Evolutionary conservation across 2,888 invertebrate genomes (phyloP), one percentile per base, ranked within the genome.

Genomic region (Rhimphoctona megacephalus): DNA sequence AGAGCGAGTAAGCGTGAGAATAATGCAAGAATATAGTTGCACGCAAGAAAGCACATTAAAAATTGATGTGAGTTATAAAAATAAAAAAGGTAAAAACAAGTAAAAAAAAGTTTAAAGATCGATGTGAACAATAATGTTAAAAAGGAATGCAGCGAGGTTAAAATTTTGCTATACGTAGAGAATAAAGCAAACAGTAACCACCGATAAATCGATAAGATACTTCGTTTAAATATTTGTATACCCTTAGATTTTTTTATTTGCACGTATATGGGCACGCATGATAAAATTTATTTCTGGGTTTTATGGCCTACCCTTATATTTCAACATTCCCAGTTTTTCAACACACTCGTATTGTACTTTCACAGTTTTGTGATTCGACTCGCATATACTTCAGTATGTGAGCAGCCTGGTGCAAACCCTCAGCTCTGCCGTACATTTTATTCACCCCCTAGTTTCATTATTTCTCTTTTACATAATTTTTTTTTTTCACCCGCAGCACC

Each of bases 291-390:
- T 17, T 33, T 11, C 25, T 25, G 8, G 25, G 17, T 25, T 70
- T 70, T 25, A 70, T 70, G 69, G 30, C 5, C 46, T 67, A 22
- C 67, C 39, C 11, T 67, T 22, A 36, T 67, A 67, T 67, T 67
- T 30, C 25, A 46, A 70, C 7, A 25, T 46, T 17, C 25, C 69
- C 0, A 46, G 25, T 46, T 70, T 67, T 46, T 30, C 46, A 70
- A 14, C 46, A 46, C 69, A 9, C 69, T 46, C 69, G n/a, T 46
- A 22, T 57, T 14, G 25, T 57, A 9, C 46, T 17, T 46, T 17
- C 25, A 17, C 2, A 46, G 17, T 43, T 70, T 46, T 25, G 22
- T 70, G 43, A 46, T 46, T 17, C 25, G 36, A 25, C 43, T 22
- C 14, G 69, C 4, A 9, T 66, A n/a, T 33, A 36, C 66, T 14